Evolutionary conservation across 2,797 vertebrate species (phyloP).

Genomic region (Gallinago stenura): DNA sequence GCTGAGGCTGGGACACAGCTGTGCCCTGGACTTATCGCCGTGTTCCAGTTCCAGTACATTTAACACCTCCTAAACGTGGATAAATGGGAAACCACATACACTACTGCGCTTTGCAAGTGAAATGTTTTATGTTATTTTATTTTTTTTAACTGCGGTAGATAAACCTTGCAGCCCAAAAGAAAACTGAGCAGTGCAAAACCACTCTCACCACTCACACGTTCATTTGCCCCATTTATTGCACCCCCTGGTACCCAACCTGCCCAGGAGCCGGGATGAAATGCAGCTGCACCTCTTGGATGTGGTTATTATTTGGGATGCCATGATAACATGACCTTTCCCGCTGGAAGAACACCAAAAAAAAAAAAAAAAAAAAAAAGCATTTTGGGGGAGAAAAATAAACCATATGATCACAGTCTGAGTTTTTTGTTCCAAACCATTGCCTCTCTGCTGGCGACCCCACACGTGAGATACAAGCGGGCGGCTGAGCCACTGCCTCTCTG

Average conservation of each 20-base stretch:
- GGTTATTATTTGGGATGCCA: constrained; percentile 35
- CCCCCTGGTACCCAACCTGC: not conserved
- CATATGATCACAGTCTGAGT: not conserved
- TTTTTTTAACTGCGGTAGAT: not conserved
- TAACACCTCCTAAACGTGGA: constrained; percentile 8
- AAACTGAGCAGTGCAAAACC: not conserved
- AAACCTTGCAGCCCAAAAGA: not conserved
- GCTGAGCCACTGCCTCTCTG: not conserved
- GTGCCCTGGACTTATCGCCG: not conserved
- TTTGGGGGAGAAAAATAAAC: not conserved
- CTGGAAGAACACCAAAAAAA: not conserved
- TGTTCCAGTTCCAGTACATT: constrained; percentile 16
- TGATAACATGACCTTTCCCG: constrained; percentile 28
- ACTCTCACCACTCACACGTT: not conserved
- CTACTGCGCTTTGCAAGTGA: constrained; percentile 28
- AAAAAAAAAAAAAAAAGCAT: not conserved
- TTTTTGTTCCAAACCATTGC: constrained; percentile 31
- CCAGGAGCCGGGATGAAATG: not conserved
- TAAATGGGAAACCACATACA: constrained; percentile 18
- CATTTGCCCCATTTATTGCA: not conserved
- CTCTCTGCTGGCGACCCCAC: not conserved
- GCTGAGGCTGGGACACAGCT: constrained; percentile 13
- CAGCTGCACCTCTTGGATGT: not conserved
- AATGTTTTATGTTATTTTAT: not conserved
- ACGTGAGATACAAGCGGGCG: not conserved